Base-by-base conservation (phyloP, 2,888 invertebrate species). In the Blera fallax region DNA sequence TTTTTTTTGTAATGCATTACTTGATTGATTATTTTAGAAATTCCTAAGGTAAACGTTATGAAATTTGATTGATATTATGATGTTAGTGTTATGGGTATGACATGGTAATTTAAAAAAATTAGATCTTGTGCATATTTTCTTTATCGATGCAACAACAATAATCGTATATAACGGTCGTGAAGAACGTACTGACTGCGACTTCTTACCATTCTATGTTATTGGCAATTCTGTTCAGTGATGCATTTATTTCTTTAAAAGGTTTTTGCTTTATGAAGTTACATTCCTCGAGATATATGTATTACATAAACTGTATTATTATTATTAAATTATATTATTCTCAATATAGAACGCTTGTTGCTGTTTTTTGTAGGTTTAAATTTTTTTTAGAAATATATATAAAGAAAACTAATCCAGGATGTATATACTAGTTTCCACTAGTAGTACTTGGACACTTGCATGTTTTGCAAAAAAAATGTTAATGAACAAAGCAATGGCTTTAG, bases 341-440 rank as follows among this genome's bases (percentile, higher is more conserved):
- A 65, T 58, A 73, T 73, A 65, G 43, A 80, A 67, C 43, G 80
- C 80, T 80, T 80, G 73, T 80, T 79, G 65, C 48, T 72, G 79
- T 79, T 79, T 56, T 43, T 29, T 56, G 73, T 73, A 79, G 78
- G 45, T 52, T 64, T 65, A 16, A 65, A 56, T 34, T 45, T 52
- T 45, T 52, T 78, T 34, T 64, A 54, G 27, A 62, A 24, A 40
- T n/a, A 48, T 34, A 37, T 27, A 48, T 27, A 27, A 43, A 60
- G 32, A 60, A 34, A 56, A 18, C 1, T 64, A 10, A 64, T 21
- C 24, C 14, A 56, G 32, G 6, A 34, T 34, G 43, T 50, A 8
- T 16, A 7, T 29, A 40, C 14, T 21, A 18, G 14, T 7, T 45
- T 21, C 7, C 14, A 24, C 52, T 45, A 29, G 29, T 37, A 21